Conservation (phyloP, 2,797 vertebrate species). For the Menidia menidia region DNA sequence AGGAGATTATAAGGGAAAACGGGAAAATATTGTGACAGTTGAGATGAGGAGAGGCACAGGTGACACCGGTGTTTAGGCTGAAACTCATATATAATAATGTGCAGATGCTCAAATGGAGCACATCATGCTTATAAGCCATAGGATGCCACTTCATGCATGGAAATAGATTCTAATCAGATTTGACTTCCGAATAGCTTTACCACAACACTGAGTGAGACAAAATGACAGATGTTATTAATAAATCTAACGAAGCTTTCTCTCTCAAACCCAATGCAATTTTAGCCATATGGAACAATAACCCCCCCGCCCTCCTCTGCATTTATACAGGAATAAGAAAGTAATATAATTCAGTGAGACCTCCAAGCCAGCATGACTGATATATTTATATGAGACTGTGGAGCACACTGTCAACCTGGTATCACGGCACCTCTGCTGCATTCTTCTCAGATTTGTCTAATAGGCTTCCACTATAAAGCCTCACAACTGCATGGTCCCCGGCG, state of each 20-base stretch:
- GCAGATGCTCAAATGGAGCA: conserved; percentile 52
- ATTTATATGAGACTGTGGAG: conserved; percentile 81
- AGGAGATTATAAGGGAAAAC: conserved; percentile 57
- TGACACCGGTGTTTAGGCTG: conserved; percentile 75
- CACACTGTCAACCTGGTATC: conserved; percentile 80
- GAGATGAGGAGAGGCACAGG: conserved; percentile 71
- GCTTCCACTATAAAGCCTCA: conserved; percentile 77
- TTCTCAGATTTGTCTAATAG: conserved; percentile 85
- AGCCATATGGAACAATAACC: conserved; percentile 58
- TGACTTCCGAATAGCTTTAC: conserved; percentile 63
- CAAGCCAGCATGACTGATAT: conserved; percentile 86
- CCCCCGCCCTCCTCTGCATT: conserved; percentile 32
- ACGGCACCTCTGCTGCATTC: conserved; percentile 73
- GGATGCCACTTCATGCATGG: conserved; percentile 47
- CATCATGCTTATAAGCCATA: conserved; percentile 56
- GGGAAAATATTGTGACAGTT: conserved; percentile 70
- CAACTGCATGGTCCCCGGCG: conserved; percentile 66
- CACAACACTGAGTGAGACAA: conserved; percentile 58
- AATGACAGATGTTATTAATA: conserved; percentile 81
- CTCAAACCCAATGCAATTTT: conserved; percentile 76
- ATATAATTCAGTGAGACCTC: conserved; percentile 70
- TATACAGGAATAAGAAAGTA: conserved; percentile 69
- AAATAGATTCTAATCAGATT: conserved; percentile 68
- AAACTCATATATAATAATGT: conserved; percentile 68
- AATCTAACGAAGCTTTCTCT: conserved; percentile 77